Base-by-base conservation (phyloP, 2,888 invertebrate genomes). In the Papilio protenor region DNA sequence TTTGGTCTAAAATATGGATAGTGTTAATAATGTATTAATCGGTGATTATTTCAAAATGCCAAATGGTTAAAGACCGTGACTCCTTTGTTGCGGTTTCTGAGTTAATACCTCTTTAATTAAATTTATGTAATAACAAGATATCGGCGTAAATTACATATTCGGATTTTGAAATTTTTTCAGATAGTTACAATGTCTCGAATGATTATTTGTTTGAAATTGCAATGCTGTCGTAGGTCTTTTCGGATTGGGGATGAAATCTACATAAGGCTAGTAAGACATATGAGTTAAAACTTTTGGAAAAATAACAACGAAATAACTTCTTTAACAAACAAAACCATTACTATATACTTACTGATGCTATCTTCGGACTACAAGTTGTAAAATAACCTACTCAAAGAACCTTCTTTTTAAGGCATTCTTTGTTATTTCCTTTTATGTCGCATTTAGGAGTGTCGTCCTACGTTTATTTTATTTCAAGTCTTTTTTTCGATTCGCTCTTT, bases 391-490 rank as follows among this genome's bases (percentile, higher is more conserved):
- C n/a, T 66, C n/a, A 45, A 66, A 45, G 12, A 66, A 66, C 40
- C n/a, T n/a, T 40, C 33, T 66, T 45, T 66, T 69, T 69, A 69
- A 69, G 45, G 66, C 21, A 69, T 69, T 69, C 66, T 69, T 69
- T 45, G 45, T 45, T 69, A 45, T 69, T 69, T 69, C 45, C n/a
- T 69, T 69, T 69, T 69, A 69, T 21, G 66, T 69, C 45, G 45
- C 66, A 12, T 69, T 69, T 69, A 45, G 45, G 66, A 69, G 11
- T 69, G 45, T 45, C 45, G 66, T 69, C 12, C 12, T 45, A 21
- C n/a, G 45, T 69, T 69, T 69, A 69, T 69, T 69, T 69, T 69
- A 69, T 69, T 45, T 45, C 45, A 12, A 69, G n/a, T 45, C 1
- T 45, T 45, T n/a, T 12, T 69, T 69, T 18, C 18, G 18, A 5